Conservation (phyloP, 1,140 invertebrate genomes). For the Berghia stephanieae region DNA sequence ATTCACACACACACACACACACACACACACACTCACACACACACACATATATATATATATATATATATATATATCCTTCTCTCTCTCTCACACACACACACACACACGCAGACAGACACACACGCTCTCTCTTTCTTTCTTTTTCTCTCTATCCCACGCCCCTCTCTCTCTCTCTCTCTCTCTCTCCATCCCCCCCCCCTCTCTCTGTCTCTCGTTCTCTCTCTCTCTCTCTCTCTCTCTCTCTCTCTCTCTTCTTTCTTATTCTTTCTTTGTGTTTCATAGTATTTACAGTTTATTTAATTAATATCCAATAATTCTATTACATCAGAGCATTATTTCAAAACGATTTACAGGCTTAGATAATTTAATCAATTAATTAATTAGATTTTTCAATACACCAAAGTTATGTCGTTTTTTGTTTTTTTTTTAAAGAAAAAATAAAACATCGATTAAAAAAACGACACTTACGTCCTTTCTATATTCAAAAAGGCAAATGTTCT, state of each 20-base stretch:
- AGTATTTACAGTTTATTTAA: background rate
- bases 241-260: background rate
- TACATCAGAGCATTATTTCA: background rate
- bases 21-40: constrained; percentile 13
- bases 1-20: constrained; percentile 6
- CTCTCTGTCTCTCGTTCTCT: background rate
- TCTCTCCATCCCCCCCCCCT: background rate
- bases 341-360: background rate
- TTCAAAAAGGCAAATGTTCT: background rate
- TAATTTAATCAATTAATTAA: background rate
- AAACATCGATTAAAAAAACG: background rate
- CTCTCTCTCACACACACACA: background rate
- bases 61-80: background rate
- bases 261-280: background rate
- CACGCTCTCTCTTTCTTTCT: background rate
- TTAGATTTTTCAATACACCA: background rate
- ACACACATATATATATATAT: constrained; percentile 16
- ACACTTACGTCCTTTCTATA: background rate
- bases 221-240: background rate
- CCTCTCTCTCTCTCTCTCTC: background rate
- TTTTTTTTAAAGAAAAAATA: background rate
- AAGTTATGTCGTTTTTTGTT: background rate
- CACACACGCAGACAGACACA: too few species aligned
- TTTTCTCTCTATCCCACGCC: background rate
- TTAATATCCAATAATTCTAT: background rate